Evolutionary conservation across 2,113 vertebrate genomes (phyloP).

Genomic region (Daubentonia madagascariensis): DNA sequence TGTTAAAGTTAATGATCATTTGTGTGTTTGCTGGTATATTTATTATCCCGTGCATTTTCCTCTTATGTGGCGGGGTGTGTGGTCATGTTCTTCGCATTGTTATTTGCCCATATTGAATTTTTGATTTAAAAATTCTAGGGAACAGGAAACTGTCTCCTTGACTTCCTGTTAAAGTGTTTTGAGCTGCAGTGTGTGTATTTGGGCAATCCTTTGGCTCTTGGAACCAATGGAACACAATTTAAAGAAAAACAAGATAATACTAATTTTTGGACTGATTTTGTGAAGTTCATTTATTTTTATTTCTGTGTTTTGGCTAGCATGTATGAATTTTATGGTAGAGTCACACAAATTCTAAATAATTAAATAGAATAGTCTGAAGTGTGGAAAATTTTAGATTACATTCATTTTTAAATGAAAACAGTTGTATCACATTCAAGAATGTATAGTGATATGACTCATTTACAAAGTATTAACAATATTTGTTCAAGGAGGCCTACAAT

Average conservation of each 20-base stretch:
- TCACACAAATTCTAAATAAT: constrained; percentile 60
- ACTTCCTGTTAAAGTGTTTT: constrained; percentile 24
- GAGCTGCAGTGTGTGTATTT: constrained; percentile 27
- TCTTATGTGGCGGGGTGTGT: neutral
- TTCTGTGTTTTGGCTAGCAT: constrained; percentile 61
- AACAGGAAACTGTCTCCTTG: neutral
- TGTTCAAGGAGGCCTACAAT: constrained; percentile 16
- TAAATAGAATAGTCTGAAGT: constrained; percentile 56
- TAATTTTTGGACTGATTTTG: constrained; percentile 58
- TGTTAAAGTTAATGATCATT: neutral
- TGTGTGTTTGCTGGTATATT: neutral
- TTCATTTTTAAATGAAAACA: constrained; percentile 67
- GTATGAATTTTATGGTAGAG: constrained; percentile 43
- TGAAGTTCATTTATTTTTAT: constrained; percentile 70
- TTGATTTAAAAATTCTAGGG: constrained; percentile 12
- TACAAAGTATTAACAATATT: constrained; percentile 64
- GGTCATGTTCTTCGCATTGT: neutral
- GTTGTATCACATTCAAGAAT: constrained; percentile 48
- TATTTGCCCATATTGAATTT: neutral
- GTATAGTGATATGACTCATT: constrained; percentile 60
- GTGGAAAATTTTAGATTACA: constrained; percentile 58
- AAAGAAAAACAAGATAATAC: constrained; percentile 72
- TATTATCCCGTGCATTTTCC: neutral
- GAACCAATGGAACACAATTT: constrained; percentile 25
- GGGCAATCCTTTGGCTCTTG: constrained; percentile 44